Evolutionary conservation across 2,797 vertebrate species (phyloP).

Genomic region (Crenichthys baileyi): DNA sequence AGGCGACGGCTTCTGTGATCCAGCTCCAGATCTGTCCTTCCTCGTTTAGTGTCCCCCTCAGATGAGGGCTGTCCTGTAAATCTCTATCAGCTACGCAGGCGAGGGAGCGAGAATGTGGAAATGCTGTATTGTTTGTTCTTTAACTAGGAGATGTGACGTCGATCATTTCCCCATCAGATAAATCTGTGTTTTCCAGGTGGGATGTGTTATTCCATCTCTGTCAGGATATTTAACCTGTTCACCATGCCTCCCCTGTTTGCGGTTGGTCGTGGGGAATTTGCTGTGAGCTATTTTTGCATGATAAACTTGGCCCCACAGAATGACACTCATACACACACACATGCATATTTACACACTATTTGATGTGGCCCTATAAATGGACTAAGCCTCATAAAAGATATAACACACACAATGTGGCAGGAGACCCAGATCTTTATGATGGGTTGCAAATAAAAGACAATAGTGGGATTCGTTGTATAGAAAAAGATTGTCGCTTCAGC

Average conservation of each 20-base stretch:
- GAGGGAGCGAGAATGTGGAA: neutral
- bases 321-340: constrained; percentile 5
- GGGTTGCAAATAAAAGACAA: neutral
- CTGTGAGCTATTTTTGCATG: constrained; percentile 57
- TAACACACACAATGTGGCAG: neutral
- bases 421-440: neutral
- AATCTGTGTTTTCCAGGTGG: neutral
- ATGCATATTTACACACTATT: constrained; percentile 14
- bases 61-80: constrained; percentile 17
- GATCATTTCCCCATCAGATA: neutral
- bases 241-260: constrained; percentile 22
- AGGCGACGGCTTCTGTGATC: constrained; percentile 30
- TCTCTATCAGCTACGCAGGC: neutral
- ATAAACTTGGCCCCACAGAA: constrained; percentile 28
- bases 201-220: neutral
- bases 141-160: no score
- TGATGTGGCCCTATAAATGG: constrained; percentile 20
- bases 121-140: neutral
- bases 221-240: constrained; percentile 42
- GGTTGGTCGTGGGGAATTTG: constrained; percentile 42
- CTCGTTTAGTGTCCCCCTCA: constrained; percentile 10
- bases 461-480: neutral
- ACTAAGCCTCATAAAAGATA: neutral
- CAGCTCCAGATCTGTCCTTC: constrained; percentile 23
- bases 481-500: neutral